Conservation (phyloP, 2,888 invertebrate species). For the Pemphredon lugubris region DNA sequence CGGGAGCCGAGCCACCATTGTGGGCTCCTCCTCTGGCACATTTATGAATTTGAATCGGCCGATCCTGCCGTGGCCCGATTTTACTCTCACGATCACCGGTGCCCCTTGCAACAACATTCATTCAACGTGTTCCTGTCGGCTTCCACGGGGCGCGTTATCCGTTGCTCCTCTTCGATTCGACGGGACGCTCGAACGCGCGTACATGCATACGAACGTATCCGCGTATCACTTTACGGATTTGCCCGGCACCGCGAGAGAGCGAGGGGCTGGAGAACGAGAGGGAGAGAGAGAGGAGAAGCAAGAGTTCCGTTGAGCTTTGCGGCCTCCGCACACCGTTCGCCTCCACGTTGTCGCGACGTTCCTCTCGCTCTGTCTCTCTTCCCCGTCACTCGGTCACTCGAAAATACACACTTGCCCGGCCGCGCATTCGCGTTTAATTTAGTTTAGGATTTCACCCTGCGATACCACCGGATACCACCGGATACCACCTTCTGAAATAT, state of each 20-base stretch:
- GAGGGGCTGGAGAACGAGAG: too few species aligned
- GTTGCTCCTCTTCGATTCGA: background rate
- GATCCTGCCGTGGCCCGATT: constrained; percentile 68
- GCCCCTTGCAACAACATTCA: constrained; percentile 72
- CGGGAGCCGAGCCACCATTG: constrained; percentile 79
- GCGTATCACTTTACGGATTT: too few species aligned
- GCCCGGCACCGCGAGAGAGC: too few species aligned
- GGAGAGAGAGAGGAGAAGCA: too few species aligned
- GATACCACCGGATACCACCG: too few species aligned
- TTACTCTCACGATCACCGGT: constrained; percentile 71
- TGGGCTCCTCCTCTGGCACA: constrained; percentile 75
- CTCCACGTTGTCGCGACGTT: background rate
- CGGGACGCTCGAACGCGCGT: background rate
- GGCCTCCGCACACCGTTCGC: background rate
- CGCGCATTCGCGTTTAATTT: background rate
- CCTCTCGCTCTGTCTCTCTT: background rate
- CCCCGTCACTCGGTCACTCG: background rate
- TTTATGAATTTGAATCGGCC: constrained; percentile 76
- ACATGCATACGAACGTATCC: too few species aligned
- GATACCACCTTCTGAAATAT: too few species aligned
- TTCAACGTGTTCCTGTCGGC: constrained; percentile 62
- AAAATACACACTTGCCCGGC: background rate
- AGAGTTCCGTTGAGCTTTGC: too few species aligned
- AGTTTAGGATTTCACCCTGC: background rate
- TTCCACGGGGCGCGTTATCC: constrained; percentile 14